Base-by-base conservation (phyloP, 2,888 invertebrate species). In the Tachina grossa region DNA sequence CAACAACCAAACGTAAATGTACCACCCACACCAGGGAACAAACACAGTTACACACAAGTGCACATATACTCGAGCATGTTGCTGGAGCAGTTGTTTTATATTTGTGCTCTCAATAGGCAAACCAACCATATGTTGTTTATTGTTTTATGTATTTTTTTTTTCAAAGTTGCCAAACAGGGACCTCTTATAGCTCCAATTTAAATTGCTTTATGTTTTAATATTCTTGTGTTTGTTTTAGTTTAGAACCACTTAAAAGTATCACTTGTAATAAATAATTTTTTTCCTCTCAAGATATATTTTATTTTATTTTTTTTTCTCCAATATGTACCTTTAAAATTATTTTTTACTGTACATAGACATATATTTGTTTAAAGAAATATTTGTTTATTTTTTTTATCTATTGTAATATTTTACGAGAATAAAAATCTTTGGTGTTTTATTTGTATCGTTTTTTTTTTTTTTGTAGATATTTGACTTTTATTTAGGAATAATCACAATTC, bases 351-450 rank as follows among this genome's bases (percentile, higher is more conserved):
- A 53, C 16, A 16, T 53, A 16, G 19, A 53, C 19, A 22, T 47
- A 47, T 16, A 16, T 41, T 63, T 16, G 5, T 53, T 55, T 65
- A 1, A 19, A 49, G 10, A 69, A 71, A 75, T 87, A 63, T 31
- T 31, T 41, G 9, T 61, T 13, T 11, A n/a, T 65, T 57, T 45
- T 57, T 22, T 11, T 45, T 57, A 4, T 1, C 13, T 75, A 39
- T 59, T 66, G 66, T 13, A 59, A 43, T 57, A 87, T 84, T 85
- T 87, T 83, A 71, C 83, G 16, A 61, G 10, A 11, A 31, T 53
- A 14, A 71, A 59, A 71, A 81, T 77, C 76, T 77, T 77, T 85
- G 71, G 72, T 66, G 45, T 55, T 81, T 59, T 76, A 74, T 84
- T 81, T 83, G 75, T 71, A 63, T 79, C 53, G 55, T 66, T 68